Evolutionary conservation across 2,113 vertebrate genomes (phyloP), one percentile per base, ranked within the genome.

Genomic region (Rhinolophus sinicus): DNA sequence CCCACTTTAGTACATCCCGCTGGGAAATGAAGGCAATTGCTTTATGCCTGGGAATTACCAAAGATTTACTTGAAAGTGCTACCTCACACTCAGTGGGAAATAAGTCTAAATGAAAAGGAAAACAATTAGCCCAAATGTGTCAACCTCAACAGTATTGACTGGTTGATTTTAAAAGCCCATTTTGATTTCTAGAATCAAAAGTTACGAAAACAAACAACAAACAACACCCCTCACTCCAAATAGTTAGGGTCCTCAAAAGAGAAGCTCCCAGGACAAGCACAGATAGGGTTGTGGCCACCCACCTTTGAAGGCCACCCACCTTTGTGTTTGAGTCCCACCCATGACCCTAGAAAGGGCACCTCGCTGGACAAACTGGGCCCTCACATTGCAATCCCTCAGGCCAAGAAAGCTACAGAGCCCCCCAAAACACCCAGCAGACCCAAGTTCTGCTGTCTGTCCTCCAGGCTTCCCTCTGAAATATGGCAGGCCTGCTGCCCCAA

Each of bases 121-220:
- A 95, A 84, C 90, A 96, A 89, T 97, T 87, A 92, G 83, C 62
- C 65, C 76, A 47, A 95, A 84, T 64, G 35, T 81, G 81, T 65
- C 58, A 83, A 76, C 83, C 19, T 86, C 62, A 40, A 67, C 75
- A 77, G 80, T 75, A 82, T 40, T 88, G 86, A 65, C 26, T n/a
- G 24, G 62, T 47, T 96, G 90, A 77, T 92, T 93, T 96, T 73
- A 73, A 97, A 97, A 90, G n/a, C 44, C 60, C 14, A 30, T 69
- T 93, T 92, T 95, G 75, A 91, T 92, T 97, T 92, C 95, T 86
- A 92, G 80, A 90, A 85, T 82, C 75, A 73, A 77, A 95, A 89
- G 83, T 95, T 88, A 21, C 67, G 92, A 73, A 88, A 97, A 93
- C 62, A 93, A 92, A 93, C 54, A 87, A 69, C 47, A 85, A 76